phyloP scores from a whole-genome alignment of 2,888 invertebrate species.

The Baronia brevicornis region DNA sequence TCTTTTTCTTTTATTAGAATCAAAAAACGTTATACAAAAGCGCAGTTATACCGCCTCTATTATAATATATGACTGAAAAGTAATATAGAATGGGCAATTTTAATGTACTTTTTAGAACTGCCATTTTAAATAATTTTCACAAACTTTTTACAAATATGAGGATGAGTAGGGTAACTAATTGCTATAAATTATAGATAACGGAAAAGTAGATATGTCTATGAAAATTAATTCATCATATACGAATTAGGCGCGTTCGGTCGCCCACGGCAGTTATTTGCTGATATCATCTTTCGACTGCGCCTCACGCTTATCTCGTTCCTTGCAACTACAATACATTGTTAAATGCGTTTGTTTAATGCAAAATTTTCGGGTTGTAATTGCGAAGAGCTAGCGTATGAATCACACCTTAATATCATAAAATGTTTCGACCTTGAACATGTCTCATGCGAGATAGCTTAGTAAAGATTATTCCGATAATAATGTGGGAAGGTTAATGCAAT shows the following conservation, averaged over 20 bases:
- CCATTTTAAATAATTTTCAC: too few relatives aligned
- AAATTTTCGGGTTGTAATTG: not conserved
- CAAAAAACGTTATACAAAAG: conserved; percentile 17
- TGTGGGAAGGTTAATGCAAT: not conserved
- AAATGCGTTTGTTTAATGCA: conserved; percentile 2
- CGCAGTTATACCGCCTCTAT: conserved; percentile 12
- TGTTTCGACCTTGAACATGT: conserved; percentile 6
- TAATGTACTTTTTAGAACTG: too few relatives aligned
- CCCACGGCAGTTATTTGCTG: conserved; percentile 6
- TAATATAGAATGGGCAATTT: too few relatives aligned
- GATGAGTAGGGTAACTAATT: too few relatives aligned
- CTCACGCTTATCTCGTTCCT: not conserved
- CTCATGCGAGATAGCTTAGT: conserved; percentile 7
- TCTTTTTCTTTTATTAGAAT: conserved; percentile 6
- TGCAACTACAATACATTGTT: not conserved
- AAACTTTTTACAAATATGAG: too few relatives aligned
- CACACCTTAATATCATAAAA: conserved; percentile 8
- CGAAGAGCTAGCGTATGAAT: not conserved
- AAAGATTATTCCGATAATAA: conserved; percentile 10
- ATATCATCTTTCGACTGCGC: conserved; percentile 10
- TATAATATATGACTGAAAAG: too few relatives aligned
- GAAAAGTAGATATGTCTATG: too few relatives aligned
- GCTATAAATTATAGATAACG: too few relatives aligned
- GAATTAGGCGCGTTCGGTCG: conserved; percentile 8
- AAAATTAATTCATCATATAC: too few relatives aligned